Conservation (phyloP, 2,113 vertebrate species). For the Drymodes brunneopygia region DNA sequence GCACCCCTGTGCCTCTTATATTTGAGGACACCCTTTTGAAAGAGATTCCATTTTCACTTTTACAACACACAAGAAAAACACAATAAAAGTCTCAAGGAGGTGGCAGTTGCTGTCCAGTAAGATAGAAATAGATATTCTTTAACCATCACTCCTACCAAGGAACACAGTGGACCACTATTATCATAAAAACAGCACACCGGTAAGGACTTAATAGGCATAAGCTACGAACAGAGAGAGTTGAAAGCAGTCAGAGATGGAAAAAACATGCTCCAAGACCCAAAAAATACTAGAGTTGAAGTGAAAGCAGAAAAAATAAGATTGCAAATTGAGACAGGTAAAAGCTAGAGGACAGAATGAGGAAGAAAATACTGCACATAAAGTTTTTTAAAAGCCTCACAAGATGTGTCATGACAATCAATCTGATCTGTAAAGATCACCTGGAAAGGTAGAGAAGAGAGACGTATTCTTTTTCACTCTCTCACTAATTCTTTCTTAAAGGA, state of each 20-base stretch:
- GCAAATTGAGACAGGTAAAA: not conserved
- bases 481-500: not conserved
- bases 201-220: no score
- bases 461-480: not conserved
- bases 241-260: not conserved
- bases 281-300: not conserved
- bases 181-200: fast-evolving
- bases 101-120: not conserved
- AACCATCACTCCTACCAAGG: not conserved
- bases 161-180: not conserved
- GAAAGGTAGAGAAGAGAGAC: not conserved
- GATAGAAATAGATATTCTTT: not conserved
- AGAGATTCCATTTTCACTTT: not conserved
- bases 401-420: not conserved
- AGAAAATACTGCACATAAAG: not conserved
- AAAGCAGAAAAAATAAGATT: not conserved
- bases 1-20: not conserved
- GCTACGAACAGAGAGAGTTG: not conserved
- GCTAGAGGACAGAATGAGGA: not conserved
- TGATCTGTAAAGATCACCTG: not conserved
- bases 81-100: not conserved
- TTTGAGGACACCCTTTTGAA: not conserved
- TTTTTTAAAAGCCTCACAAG: not conserved
- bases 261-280: not conserved
- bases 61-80: not conserved